Evolutionary conservation across 2,888 invertebrate genomes (phyloP), one percentile per base, ranked within the genome.

Genomic region (Beris chalybata): DNA sequence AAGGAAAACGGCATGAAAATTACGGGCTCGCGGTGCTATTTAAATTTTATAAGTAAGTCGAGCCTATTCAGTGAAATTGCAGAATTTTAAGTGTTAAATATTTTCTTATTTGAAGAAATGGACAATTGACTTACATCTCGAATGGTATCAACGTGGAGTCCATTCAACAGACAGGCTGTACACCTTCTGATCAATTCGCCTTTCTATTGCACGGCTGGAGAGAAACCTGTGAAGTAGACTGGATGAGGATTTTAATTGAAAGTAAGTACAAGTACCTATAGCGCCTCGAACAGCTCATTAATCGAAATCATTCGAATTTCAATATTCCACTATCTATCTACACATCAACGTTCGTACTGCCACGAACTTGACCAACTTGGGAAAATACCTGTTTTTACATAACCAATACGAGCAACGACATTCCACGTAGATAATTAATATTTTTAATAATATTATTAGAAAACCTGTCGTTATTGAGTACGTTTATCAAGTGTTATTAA

Each of bases 141-240:
- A 64, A 67, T 64, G 67, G 68, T 29, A 50, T 56, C 4, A 67
- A 69, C 30, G 63, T 52, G 44, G 69, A 71, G 43, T 57, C 53
- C 11, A 52, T 70, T 38, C 52, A 44, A 4, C 31, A 64, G 29
- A 58, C 65, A 12, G 74, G 75, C 38, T 78, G 78, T 44, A 64
- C 65, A 31, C 66, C 74, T 4, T 68, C 72, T 15, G 78, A 78
- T 64, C 76, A 78, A 63, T 76, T 77, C 66, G 74, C 79, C n/a
- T 75, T 79, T 47, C 69, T 79, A 32, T 70, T 79, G 4, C 79
- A 79, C 71, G 79, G 79, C 12, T 79, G 79, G 79, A 73, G 75
- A 32, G 78, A 79, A 69, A 74, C 74, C 56, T 79, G 79, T 66
- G 68, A 74, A 3, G 74, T 74, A 31, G 75, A 76, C 13, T 79